Evolutionary conservation across 1,140 invertebrate genomes (phyloP), one percentile per base, ranked within the genome.

Genomic region (Micrasema minimum): DNA sequence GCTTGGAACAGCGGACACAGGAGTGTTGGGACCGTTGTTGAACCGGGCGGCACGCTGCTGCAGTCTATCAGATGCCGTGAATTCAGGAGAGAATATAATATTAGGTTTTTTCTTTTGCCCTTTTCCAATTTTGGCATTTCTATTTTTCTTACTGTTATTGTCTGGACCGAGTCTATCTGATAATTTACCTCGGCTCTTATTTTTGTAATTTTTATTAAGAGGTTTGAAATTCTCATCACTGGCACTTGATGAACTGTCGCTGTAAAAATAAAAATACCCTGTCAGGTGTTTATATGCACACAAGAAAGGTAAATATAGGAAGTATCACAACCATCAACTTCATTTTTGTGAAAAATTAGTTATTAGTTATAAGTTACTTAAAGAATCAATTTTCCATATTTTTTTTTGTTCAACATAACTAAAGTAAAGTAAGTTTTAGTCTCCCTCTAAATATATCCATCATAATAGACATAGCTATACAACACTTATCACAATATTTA

Each of bases 1-100:
- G 72, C 78, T 57, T 67, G 81, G 79, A 51, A 83, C 75, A 31
- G 26, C 7, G 26, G 26, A 2, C 26, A 4, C n/a, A 22, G 50
- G 41, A 48, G 41, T 69, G 41, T 18, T 59, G n/a, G 62, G 35
- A 75, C 50, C 71, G 72, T 77, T 80, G 67, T 79, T 82, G 77
- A 98, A 98, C 77, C 96, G 86, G 69, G 94, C 95, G 61, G 95
- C 96, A 77, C 96, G 87, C 79, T 94, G 92, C 77, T 92, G 90
- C 69, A 95, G 83, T 78, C 91, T 87, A 79, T 92, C 90, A 78
- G 88, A 88, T 62, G 88, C 82, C 77, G 86, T 85, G 82, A 90
- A 90, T 76, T 92, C 89, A 23, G 88, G 88, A 84, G 90, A 93
- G 77, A 92, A 91, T 80, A 89, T 86, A 50, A 86, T 81, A 77